Percentiles rank a stretch among this genome's conserved stretches.
Evolutionary conservation across 2,797 vertebrate species (phyloP).

Genomic region (Sus cebifrons): DNA sequence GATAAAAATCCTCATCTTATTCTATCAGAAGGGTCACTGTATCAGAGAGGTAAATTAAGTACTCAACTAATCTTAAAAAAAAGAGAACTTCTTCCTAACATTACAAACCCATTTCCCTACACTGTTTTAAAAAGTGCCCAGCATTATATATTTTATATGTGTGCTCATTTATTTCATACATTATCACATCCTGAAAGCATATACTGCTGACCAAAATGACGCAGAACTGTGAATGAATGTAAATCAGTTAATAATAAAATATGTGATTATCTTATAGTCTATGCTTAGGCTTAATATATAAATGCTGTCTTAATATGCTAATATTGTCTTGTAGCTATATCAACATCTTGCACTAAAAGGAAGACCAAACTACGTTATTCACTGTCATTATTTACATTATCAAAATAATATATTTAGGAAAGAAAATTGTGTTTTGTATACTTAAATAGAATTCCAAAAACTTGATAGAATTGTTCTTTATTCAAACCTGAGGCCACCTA

Average conservation of each 20-base stretch:
- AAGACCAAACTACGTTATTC: neutral
- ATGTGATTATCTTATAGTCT: neutral
- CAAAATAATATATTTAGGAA: slow-evolving; percentile 30
- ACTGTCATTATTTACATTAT: neutral
- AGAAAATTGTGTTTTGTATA: neutral
- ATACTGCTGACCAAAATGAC: neutral
- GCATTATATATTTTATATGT: neutral
- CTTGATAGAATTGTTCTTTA: slow-evolving; percentile 82
- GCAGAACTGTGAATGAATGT: neutral
- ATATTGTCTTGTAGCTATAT: neutral
- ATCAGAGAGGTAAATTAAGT: neutral
- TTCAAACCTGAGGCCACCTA: slow-evolving; percentile 78
- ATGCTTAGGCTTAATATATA: neutral
- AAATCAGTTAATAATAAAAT: neutral
- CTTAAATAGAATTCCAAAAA: slow-evolving; percentile 58
- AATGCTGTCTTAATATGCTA: neutral
- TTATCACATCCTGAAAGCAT: neutral
- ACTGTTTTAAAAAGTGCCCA: neutral
- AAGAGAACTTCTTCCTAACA: neutral
- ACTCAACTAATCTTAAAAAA: neutral
- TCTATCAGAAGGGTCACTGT: neutral
- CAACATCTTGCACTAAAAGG: neutral
- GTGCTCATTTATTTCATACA: neutral
- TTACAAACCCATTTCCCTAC: neutral
- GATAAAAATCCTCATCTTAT: neutral